Evolutionary conservation across 2,888 invertebrate species (phyloP).

Genomic region (Tetropium fuscum): DNA sequence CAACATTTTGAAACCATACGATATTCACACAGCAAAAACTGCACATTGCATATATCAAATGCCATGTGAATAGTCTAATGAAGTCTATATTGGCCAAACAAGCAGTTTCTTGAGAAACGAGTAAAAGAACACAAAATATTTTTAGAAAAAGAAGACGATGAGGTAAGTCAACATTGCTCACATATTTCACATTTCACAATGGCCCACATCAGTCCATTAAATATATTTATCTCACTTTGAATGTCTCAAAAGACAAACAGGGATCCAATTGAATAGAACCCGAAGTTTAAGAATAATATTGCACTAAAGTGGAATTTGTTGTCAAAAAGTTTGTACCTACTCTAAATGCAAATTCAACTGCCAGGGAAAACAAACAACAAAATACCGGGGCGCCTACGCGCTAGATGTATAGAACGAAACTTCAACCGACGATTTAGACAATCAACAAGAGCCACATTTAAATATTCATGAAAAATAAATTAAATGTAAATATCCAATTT

Average conservation of each 20-base stretch:
- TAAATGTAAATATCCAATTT: slow-evolving; percentile 50
- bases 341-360: slow-evolving; percentile 63
- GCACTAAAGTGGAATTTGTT: slow-evolving; percentile 55
- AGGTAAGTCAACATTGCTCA: too few relatives aligned
- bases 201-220: too few relatives aligned
- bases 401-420: slow-evolving; percentile 22
- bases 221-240: slow-evolving; percentile 26
- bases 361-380: slow-evolving; percentile 57
- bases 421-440: slow-evolving; percentile 39
- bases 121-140: too few relatives aligned
- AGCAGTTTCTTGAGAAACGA: too few relatives aligned
- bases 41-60: too few relatives aligned
- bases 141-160: too few relatives aligned
- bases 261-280: slow-evolving; percentile 43
- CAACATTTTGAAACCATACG: too few relatives aligned
- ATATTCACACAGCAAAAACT: too few relatives aligned
- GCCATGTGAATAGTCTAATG: too few relatives aligned
- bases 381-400: slow-evolving; percentile 42
- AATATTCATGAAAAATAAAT: slow-evolving; percentile 56
- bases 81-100: too few relatives aligned
- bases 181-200: too few relatives aligned
- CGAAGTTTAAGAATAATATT: slow-evolving; percentile 52
- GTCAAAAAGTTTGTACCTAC: slow-evolving; percentile 63
- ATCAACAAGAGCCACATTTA: slow-evolving; percentile 47
- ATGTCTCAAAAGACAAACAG: slow-evolving; percentile 41